Base-by-base conservation (phyloP, 2,113 vertebrate species). In the Myxocyprinus asiaticus region DNA sequence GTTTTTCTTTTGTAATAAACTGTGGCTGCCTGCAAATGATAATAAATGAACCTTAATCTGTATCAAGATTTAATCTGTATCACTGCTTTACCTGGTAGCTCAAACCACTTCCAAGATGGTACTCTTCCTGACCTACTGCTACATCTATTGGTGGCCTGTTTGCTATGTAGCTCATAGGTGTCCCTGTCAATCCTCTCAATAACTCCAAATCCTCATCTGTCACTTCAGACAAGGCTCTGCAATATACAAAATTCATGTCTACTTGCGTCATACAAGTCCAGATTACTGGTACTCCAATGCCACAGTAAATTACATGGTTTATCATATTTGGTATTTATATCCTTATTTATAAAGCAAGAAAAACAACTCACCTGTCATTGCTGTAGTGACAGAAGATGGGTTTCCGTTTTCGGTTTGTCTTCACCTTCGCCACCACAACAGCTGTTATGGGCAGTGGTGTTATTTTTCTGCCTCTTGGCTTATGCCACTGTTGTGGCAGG, bases 281-380 rank as follows among this genome's bases (percentile, higher is more conserved):
- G 45, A 47, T 47, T 1, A 42, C 59, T 62, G 22, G 61, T 63
- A 63, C 61, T 63, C 61, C 61, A 63, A 63, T 9, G 22, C 9
- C 61, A 63, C 61, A 63, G n/a, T n/a, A n/a, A n/a, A n/a, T n/a
- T n/a, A n/a, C n/a, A n/a, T 42, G 61, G 17, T 33, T 63, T 63
- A 10, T 63, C 22, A 63, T 42, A 42, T 63, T 42, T 63, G n/a
- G n/a, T n/a, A n/a, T n/a, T n/a, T n/a, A n/a, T n/a, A n/a, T n/a
- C 8, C 8, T 62, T 47, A 62, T 62, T 33, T 62, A 33, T 62
- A 62, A 62, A 22, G 9, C 17, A 11, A 33, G 6, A 62, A 62
- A 62, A 62, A 47, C 59, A 42, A 11, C 61, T n/a, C n/a, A n/a
- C n/a, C 61, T 42, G 9, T 22, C 61, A 63, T 63, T 63, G 22